phyloP scores from a whole-genome alignment of 2,888 invertebrate genomes.

The Tribolium freemani region DNA sequence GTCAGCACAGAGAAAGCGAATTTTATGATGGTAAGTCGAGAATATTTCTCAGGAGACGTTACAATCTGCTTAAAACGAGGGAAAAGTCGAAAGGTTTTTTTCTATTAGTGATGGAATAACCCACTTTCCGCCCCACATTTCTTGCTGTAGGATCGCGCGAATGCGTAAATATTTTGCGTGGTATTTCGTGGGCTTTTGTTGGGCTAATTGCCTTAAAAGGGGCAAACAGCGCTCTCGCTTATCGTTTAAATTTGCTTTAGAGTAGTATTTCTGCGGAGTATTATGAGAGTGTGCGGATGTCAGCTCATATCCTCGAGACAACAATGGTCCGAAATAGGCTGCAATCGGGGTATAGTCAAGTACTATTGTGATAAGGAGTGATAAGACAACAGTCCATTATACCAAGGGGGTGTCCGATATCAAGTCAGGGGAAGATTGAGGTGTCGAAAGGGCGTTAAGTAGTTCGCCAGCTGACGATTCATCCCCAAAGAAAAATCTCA shows the following conservation, averaged over 20 bases:
- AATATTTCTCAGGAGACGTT: no score
- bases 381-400: constrained; percentile 53
- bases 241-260: constrained; percentile 38
- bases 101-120: no score
- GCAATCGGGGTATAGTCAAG: constrained; percentile 49
- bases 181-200: neutral
- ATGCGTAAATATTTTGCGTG: no score
- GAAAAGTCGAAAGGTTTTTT: no score
- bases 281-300: constrained; percentile 40
- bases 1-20: no score
- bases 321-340: constrained; percentile 44
- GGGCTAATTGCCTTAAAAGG: constrained; percentile 8
- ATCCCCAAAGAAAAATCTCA: constrained; percentile 6
- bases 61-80: no score
- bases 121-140: no score
- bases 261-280: constrained; percentile 2
- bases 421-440: constrained; percentile 42
- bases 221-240: constrained; percentile 18
- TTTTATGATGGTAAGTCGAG: no score
- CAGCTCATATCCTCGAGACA: constrained; percentile 41
- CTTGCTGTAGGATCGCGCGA: no score
- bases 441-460: constrained; percentile 43
- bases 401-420: constrained; percentile 46
- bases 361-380: constrained; percentile 52
- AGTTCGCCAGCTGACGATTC: constrained; percentile 46